phyloP scores from a whole-genome alignment of 2,797 vertebrate genomes.

The Octomys mimax region DNA sequence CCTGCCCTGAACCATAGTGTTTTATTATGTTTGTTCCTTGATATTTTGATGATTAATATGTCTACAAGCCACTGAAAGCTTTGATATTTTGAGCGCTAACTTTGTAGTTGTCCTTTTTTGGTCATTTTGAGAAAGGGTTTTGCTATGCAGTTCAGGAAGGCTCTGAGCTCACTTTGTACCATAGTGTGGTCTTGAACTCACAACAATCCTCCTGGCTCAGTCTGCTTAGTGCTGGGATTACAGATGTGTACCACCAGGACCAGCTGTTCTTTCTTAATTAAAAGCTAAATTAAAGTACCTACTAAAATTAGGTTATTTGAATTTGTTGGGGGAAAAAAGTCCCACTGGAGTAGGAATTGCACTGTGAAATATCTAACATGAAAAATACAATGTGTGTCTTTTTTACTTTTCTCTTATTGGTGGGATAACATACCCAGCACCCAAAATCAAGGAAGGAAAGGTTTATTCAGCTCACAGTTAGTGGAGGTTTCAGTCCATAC shows the following conservation, averaged over 20 bases:
- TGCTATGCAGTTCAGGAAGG: too few species aligned
- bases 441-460: too few species aligned
- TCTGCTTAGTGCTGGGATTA: too few species aligned
- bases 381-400: not conserved
- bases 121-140: too few species aligned
- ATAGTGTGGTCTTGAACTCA: too few species aligned
- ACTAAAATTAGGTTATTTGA: not conserved
- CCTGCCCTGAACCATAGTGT: not conserved
- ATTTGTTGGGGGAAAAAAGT: not conserved
- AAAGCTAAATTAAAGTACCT: not conserved
- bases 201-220: too few species aligned
- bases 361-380: not conserved
- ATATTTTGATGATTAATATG: slow-evolving; percentile 1
- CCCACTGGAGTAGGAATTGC: not conserved
- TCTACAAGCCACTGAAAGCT: not conserved
- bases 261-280: not conserved
- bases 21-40: slow-evolving; percentile 13
- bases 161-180: too few species aligned
- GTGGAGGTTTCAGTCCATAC: too few species aligned
- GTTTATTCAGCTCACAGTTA: too few species aligned
- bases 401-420: too few species aligned
- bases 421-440: too few species aligned
- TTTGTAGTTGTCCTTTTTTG: not conserved
- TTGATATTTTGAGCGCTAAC: not conserved
- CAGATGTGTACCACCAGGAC: too few species aligned